Evolutionary conservation across 2,888 invertebrate genomes (phyloP).

Genomic region (Pristionchus entomophagus): DNA sequence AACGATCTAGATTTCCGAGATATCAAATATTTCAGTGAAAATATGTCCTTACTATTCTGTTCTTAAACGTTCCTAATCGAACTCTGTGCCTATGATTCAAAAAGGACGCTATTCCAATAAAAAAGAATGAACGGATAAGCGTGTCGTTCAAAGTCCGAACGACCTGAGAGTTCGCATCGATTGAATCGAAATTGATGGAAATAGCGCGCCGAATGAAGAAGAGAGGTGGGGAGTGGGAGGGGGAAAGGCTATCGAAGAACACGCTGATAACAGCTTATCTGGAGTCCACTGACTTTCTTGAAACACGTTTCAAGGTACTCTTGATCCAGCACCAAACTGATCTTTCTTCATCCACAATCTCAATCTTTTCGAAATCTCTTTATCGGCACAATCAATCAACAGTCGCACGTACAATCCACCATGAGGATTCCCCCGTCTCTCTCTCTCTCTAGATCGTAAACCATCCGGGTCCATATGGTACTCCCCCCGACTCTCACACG

Average conservation of each 20-base stretch:
- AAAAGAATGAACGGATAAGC: no score
- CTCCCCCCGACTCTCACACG: slow-evolving; percentile 6
- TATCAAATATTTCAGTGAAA: no score
- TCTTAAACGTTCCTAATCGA: no score
- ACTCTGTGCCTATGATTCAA: no score
- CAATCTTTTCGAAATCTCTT: background rate
- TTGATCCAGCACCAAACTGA: background rate
- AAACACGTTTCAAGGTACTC: background rate
- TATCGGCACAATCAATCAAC: slow-evolving; percentile 9
- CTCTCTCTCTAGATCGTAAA: background rate
- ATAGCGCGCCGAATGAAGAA: no score
- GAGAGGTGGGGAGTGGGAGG: background rate
- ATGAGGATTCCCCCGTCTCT: background rate
- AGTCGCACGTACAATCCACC: background rate
- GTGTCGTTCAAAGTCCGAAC: slow-evolving; percentile 18
- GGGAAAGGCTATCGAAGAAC: background rate
- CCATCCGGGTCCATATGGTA: slow-evolving; percentile 38
- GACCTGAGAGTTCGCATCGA: background rate
- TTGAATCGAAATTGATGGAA: slow-evolving; percentile 23
- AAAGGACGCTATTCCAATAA: no score
- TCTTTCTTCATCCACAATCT: background rate
- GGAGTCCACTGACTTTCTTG: background rate
- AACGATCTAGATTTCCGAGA: no score
- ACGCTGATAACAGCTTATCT: background rate
- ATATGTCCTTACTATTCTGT: no score